Evolutionary conservation across 2,113 vertebrate genomes (phyloP).

Genomic region (Pomatostomus ruficeps): DNA sequence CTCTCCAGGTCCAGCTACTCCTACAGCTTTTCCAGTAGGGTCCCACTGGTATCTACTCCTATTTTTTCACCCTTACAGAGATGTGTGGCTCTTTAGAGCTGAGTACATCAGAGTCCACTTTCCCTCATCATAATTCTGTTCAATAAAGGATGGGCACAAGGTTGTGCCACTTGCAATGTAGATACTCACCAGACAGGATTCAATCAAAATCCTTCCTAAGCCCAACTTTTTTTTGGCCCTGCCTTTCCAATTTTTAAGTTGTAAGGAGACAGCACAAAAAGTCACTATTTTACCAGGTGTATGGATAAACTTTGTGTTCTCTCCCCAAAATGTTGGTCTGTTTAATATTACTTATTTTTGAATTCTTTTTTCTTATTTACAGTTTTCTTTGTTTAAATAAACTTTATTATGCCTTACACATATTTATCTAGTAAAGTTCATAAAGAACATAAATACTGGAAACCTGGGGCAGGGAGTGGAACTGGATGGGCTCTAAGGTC

Average conservation of each 20-base stretch:
- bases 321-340: not conserved
- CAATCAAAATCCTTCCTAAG: not conserved
- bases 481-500: not conserved
- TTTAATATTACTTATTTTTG: not conserved
- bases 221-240: not conserved
- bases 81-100: not conserved
- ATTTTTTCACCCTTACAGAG: not conserved
- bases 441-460: not conserved
- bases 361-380: not conserved
- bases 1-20: not conserved
- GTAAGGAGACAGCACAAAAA: not conserved
- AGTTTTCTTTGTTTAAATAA: not conserved
- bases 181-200: not conserved
- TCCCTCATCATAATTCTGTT: not conserved
- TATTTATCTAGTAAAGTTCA: not conserved
- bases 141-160: not conserved
- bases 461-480: not conserved
- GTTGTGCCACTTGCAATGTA: not conserved
- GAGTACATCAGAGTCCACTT: not conserved
- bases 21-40: not conserved
- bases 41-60: not conserved
- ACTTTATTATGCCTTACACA: not conserved
- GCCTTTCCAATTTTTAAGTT: not conserved
- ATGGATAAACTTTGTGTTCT: not conserved
- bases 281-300: not conserved